Conservation (phyloP, 2,113 vertebrate species). For the Ameiurus melas region DNA sequence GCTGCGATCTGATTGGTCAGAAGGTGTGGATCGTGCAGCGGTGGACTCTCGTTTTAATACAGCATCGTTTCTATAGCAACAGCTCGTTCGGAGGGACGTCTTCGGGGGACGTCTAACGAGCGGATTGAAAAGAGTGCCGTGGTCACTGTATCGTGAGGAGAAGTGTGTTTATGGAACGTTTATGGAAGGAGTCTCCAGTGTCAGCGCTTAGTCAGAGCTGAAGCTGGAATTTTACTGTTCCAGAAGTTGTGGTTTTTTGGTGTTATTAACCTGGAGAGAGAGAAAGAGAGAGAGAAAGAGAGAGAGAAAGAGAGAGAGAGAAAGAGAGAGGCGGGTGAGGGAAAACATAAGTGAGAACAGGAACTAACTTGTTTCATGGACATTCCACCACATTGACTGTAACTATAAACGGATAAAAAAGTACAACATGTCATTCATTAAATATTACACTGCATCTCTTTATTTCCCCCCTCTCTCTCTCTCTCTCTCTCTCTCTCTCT, state of each 20-base stretch:
- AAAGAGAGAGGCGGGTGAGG: neutral
- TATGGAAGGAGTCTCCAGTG: neutral
- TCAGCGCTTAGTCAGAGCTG: neutral
- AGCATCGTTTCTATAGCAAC: neutral
- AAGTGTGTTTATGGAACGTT: neutral
- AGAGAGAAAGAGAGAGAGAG: neutral
- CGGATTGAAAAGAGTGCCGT: neutral
- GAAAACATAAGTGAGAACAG: neutral
- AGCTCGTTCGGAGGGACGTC: neutral
- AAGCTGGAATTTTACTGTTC: neutral
- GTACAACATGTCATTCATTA: neutral
- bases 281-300: neutral
- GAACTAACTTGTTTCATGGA: neutral
- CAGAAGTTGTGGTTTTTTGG: neutral
- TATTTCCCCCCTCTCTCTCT: neutral
- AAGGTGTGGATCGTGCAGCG: neutral
- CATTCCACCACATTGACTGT: too few species aligned
- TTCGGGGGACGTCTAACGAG: neutral
- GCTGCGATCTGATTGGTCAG: neutral
- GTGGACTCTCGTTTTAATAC: neutral
- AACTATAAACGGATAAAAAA: neutral
- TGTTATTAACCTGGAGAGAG: neutral
- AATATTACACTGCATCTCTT: neutral
- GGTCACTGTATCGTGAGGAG: neutral
- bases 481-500: neutral